Conservation (phyloP, 92 coral and sea anemone genomes). For the Zoanthus sansibaricus region DNA sequence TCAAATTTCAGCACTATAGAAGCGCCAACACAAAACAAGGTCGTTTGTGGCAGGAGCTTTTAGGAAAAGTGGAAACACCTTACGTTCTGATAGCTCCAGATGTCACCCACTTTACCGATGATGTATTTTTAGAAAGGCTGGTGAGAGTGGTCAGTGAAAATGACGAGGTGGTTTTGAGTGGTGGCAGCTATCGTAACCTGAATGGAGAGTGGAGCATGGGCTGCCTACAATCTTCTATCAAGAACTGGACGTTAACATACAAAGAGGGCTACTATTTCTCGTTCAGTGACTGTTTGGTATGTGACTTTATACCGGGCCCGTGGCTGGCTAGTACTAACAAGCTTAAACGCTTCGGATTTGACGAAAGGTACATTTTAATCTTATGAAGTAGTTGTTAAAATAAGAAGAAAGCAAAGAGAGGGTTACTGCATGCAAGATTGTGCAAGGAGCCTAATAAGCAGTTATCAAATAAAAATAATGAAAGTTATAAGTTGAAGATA, state of each 20-base stretch:
- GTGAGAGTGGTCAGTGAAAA: slow-evolving; percentile 80
- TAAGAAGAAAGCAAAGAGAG: too few species aligned
- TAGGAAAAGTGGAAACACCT: slow-evolving; percentile 58
- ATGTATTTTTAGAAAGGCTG: slow-evolving; percentile 54
- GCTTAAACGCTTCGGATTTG: slow-evolving; percentile 69
- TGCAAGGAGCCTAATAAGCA: too few species aligned
- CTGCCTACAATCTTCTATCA: slow-evolving; percentile 82
- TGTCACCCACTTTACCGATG: slow-evolving; percentile 69
- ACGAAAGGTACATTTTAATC: slow-evolving; percentile 70
- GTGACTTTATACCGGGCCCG: slow-evolving; percentile 91
- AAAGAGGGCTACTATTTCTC: slow-evolving; percentile 91
- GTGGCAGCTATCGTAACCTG: slow-evolving; percentile 86
- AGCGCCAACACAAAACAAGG: slow-evolving; percentile 45
- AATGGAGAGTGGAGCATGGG: slow-evolving; percentile 95
- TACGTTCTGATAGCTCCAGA: slow-evolving; percentile 67
- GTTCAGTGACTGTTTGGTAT: slow-evolving; percentile 85
- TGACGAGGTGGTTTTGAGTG: slow-evolving; percentile 77
- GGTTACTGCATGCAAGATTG: too few species aligned
- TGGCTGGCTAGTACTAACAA: slow-evolving; percentile 87
- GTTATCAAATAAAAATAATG: too few species aligned
- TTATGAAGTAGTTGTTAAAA: not conserved
- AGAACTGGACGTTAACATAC: slow-evolving; percentile 85
- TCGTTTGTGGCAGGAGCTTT: slow-evolving; percentile 50
- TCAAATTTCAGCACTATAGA: slow-evolving; percentile 39
- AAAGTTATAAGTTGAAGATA: too few species aligned